Base-by-base conservation (phyloP, 2,797 vertebrate species). In the Danionella dracula region DNA sequence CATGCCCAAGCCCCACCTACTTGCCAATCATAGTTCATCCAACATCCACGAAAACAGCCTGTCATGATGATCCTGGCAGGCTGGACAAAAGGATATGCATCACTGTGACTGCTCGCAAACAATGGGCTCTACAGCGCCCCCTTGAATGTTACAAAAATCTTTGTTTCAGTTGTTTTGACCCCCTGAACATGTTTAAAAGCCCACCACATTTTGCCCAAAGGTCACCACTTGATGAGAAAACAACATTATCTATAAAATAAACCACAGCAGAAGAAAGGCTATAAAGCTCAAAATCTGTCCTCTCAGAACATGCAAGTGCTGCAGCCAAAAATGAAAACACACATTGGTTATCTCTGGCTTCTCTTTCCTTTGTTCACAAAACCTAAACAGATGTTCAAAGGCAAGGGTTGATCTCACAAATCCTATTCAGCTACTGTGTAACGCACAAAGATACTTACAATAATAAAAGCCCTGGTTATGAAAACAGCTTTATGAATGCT, bases 371-470 rank as follows among this genome's bases (percentile, higher is more conserved):
- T 87, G 82, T 79, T 79, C 76, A 68, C 66, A 66, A 74, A 73
- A 71, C 69, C 78, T 78, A 83, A 83, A 83, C 82, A 85, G 79
- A 78, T 84, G 83, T 79, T 53, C 75, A 75, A 71, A 78, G 49
- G 70, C 46, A 62, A 68, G 32, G 51, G 53, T 81, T 69, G 53
- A 54, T 78, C 70, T 70, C 17, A 34, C 63, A 65, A 79, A 82
- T 78, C 76, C 77, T 68, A 64, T 29, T 50, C 48, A 59, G 34
- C 61, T 73, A 61, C 57, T 23, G 31, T 27, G 6, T 75, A 65
- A 64, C 63, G 42, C 70, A 29, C 9, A 13, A n/a, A 72, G 60
- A 42, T 69, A 68, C 19, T 44, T 3, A 50, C 1, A 34, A 38
- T 34, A 73, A 70, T 17, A 15, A 54, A 45, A 42, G 16, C 64